Base-by-base conservation (phyloP, 2,888 invertebrate genomes). In the Drosophila flavopinicola region DNA sequence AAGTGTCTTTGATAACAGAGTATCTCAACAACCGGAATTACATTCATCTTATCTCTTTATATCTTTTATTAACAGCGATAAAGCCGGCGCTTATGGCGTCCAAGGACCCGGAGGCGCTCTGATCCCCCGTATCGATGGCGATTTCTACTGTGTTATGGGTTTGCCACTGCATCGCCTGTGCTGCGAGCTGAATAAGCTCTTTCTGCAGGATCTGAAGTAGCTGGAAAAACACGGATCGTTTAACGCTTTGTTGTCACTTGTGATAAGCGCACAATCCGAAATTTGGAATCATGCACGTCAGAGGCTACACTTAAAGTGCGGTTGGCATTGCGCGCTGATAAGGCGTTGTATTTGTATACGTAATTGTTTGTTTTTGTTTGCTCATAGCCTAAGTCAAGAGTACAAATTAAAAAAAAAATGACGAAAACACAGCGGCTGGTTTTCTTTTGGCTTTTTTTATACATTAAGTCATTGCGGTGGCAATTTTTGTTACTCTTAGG, bases 21-120 rank as follows among this genome's bases (percentile, higher is more conserved):
- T 11, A 25, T 20, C n/a, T n/a, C n/a, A 20, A 20, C 2, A 20
- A 20, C 9, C 23, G n/a, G 3, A 33, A 15, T 20, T 24, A 5
- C 7, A 23, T 10, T 7, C 3, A 9, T 24, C n/a, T 32, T 17
- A 24, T 11, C 6, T 49, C 20, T 20, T 13, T 41, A 11, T 37
- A 1, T 2, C 0, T 1, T 4, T 92, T n/a, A n/a, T n/a, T n/a
- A n/a, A 1, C 85, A 96, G 96, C 90, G 96, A 95, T 87, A 96
- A 96, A 92, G 98, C 98, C 5, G 98, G 98, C n/a, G 95, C 94
- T 0, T 98, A 98, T 90, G 98, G 97, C 1, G 95, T 98, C 49
- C 97, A 97, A 91, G 96, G 95, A 0, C 90, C 94, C 1, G 98
- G 97, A 5, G 96, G 96, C 0, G 95, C 95, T n/a, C 92, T 98